A percentile compares a stretch with the other conserved stretches of the same genome.
Conservation (phyloP, 1,140 invertebrate species). For the Coenobita brevimanus region DNA sequence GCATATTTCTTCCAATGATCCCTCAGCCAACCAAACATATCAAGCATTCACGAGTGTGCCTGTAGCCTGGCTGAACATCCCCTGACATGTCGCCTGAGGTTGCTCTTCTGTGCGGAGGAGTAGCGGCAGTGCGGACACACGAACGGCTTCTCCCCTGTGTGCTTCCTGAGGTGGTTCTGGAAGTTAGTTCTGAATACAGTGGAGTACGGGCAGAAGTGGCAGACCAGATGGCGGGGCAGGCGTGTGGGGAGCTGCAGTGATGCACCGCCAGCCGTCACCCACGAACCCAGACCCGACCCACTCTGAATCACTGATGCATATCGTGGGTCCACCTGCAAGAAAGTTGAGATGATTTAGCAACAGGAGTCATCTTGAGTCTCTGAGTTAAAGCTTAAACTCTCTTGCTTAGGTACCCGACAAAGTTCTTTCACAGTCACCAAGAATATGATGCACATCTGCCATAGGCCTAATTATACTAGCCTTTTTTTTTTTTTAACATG, state of each 20-base stretch:
- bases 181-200: conserved; percentile 29
- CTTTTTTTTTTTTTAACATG: too few relatives aligned
- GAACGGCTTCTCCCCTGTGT: conserved; percentile 45
- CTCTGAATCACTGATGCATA: background rate
- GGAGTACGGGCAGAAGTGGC: conserved; percentile 26
- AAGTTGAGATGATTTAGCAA: too few relatives aligned
- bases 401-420: too few relatives aligned
- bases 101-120: conserved; percentile 33
- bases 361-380: too few relatives aligned
- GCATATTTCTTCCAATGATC: background rate
- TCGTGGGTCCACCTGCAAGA: too few relatives aligned
- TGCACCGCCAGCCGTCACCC: background rate
- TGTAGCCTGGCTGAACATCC: background rate
- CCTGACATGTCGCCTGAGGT: conserved; percentile 15
- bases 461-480: too few relatives aligned
- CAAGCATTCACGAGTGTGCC: background rate
- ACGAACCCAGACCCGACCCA: background rate
- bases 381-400: too few relatives aligned
- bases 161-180: conserved; percentile 25
- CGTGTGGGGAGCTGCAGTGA: background rate
- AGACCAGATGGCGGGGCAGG: background rate
- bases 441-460: too few relatives aligned
- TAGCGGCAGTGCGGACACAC: conserved; percentile 27
- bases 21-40: background rate
- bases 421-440: too few relatives aligned